These are phyloP conservation scores for Cyclura pinguis DNA, from an alignment of 2,797 vertebrate genomes.

Conservation along the genomic window DNA sequence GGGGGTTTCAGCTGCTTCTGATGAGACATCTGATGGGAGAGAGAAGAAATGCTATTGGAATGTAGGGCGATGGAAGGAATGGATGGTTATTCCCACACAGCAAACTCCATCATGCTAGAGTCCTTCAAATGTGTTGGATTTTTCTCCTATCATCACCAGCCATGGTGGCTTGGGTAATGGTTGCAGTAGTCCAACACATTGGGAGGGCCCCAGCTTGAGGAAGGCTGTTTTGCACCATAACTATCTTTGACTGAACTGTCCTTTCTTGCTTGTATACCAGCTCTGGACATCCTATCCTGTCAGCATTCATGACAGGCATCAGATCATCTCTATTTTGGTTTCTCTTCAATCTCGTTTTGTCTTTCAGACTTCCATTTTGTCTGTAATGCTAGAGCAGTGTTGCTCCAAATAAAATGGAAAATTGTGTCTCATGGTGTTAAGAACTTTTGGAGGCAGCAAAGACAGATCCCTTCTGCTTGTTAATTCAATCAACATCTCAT, in stretches of 20 bases:
- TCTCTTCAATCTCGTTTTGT: too few species aligned
- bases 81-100: too few species aligned
- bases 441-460: neutral
- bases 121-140: too few species aligned
- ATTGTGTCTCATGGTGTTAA: neutral
- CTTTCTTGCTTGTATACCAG: neutral
- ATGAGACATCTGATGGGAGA: constrained; percentile 36
- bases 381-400: neutral
- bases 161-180: neutral
- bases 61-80: neutral
- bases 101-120: neutral
- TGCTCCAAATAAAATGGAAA: neutral
- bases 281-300: neutral
- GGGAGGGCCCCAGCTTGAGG: neutral
- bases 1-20: neutral
- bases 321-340: too few species aligned
- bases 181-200: too few species aligned
- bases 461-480: neutral
- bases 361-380: neutral
- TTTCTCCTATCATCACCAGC: neutral
- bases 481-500: too few species aligned
- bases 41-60: constrained; percentile 28
- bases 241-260: too few species aligned
- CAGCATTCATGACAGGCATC: neutral
- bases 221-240: neutral